Percentiles rank a stretch among this genome's conserved stretches.
Conservation (phyloP, 1,140 invertebrate species). For the Nilaparvata lugens region DNA sequence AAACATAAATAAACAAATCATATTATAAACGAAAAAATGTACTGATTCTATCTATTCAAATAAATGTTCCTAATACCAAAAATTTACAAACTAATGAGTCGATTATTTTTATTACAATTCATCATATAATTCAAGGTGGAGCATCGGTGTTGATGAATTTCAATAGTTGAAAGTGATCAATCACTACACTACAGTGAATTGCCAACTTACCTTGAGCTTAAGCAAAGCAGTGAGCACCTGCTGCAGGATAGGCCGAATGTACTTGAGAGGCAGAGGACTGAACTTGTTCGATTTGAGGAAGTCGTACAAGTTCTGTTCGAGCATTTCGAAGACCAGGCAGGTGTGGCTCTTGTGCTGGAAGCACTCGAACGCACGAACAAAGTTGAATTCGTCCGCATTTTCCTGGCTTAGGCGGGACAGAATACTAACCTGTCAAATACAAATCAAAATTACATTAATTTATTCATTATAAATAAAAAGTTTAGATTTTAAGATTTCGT, state of each 20-base stretch:
- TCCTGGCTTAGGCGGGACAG: slow-evolving; percentile 94
- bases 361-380: slow-evolving; percentile 98
- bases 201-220: slow-evolving; percentile 75
- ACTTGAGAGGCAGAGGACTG: slow-evolving; percentile 93
- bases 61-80: no score
- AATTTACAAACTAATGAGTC: no score
- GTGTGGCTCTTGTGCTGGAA: slow-evolving; percentile 99
- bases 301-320: slow-evolving; percentile 99
- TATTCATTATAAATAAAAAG: background rate
- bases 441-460: slow-evolving; percentile 2
- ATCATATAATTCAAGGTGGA: no score
- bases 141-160: no score
- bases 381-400: slow-evolving; percentile 99
- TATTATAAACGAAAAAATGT: no score
- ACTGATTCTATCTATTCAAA: no score
- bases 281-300: slow-evolving; percentile 99
- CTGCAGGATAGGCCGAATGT: slow-evolving; percentile 96
- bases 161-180: no score
- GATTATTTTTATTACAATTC: no score
- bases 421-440: slow-evolving; percentile 70
- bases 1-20: no score
- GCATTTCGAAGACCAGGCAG: slow-evolving; percentile 99
- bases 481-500: slow-evolving; percentile 1
- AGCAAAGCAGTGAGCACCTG: slow-evolving; percentile 97
- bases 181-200: no score